These are phyloP conservation scores for Amazona guildingii DNA, from an alignment of 2,113 vertebrate genomes.

Conservation along the genomic window DNA sequence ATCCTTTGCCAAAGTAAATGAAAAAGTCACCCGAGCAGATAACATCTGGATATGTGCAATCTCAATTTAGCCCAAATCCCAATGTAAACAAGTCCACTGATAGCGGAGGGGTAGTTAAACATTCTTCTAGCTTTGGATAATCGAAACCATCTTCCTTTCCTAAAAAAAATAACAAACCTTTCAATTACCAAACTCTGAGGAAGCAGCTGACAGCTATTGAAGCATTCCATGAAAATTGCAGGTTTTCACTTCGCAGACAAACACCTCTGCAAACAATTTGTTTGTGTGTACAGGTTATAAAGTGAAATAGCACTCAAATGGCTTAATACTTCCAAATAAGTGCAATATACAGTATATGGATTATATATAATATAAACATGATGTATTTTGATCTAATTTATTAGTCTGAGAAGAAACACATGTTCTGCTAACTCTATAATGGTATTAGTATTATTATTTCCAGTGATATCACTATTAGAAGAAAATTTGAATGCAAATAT, in stretches of 20 bases:
- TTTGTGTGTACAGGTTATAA: neutral
- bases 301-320: neutral
- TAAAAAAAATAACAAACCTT: conserved; percentile 54
- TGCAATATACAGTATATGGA: neutral
- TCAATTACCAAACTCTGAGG: conserved; percentile 57
- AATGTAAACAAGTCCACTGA: conserved; percentile 76
- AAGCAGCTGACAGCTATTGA: conserved; percentile 60
- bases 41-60: conserved; percentile 79
- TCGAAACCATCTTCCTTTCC: conserved; percentile 71
- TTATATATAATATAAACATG: neutral
- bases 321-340: neutral
- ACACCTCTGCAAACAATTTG: conserved; percentile 16
- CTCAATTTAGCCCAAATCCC: conserved; percentile 76
- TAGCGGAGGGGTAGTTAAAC: conserved; percentile 75
- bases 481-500: neutral
- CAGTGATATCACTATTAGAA: neutral
- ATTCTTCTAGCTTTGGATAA: conserved; percentile 76
- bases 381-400: neutral
- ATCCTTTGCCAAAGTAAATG: conserved; percentile 52
- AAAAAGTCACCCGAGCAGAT: conserved; percentile 65
- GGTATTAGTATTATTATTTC: neutral
- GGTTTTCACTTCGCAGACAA: neutral
- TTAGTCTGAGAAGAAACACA: neutral
- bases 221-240: conserved; percentile 29
- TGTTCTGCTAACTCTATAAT: neutral